Evolutionary conservation across 2,888 invertebrate genomes (phyloP), one percentile per base, ranked within the genome.

Genomic region (Agrenia bidenticulata): DNA sequence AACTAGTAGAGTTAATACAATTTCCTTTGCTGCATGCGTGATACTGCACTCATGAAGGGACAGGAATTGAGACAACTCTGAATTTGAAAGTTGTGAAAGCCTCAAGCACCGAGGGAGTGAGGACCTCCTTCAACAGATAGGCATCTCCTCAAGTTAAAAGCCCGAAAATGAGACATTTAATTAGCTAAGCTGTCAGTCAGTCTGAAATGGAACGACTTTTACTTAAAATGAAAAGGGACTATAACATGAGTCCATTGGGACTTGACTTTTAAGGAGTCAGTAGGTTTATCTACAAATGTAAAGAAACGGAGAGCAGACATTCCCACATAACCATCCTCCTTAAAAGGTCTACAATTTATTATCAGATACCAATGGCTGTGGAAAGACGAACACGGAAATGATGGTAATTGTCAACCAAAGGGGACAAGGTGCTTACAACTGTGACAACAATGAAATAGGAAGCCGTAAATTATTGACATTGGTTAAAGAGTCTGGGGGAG

Each of bases 371-470:
- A 24, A 23, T 19, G 24, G 19, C 23, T 51, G 51, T 51, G 9
- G 51, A 17, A 51, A 51, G 21, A 51, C 21, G 21, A 21, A 51
- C 51, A 24, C 17, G 51, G 51, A 51, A 51, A 51, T 23, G 49
- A 50, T 49, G 51, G 53, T 59, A 53, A 64, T 64, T 64, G 64
- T 64, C 64, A 64, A 54, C 64, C 55, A 41, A 51, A 58, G 58
- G 63, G 65, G 62, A 66, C 61, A 66, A 66, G 57, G 56, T 62
- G 66, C 61, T 66, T 62, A 66, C 66, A 66, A 53, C 58, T n/a
- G 23, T 53, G 64, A 64, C 45, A 57, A 57, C 57, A 58, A 27
- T 58, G 13, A 24, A 21, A 26, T 49, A 58, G 45, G 49, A 45
- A 58, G 58, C 58, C 58, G 58, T 58, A 58, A 58, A 58, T 58